Base-by-base conservation (phyloP, 2,888 invertebrate genomes). In the Coleophora flavipennella region DNA sequence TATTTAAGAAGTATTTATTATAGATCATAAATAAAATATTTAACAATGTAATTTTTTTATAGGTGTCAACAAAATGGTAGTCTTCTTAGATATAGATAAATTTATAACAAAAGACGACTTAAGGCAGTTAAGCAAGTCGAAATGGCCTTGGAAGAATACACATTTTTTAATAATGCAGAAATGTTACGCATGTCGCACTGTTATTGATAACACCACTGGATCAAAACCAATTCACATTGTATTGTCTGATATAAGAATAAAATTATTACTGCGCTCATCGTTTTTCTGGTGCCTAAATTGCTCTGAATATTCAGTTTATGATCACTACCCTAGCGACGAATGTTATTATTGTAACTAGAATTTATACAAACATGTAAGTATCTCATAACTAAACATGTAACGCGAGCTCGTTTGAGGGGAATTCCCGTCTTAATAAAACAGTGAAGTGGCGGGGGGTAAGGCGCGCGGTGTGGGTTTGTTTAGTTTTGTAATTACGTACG, bases 91-190 rank as follows among this genome's bases (percentile, higher is more conserved):
- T 35, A 35, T 35, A 25, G 35, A 35, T 35, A 35, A 35, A 35
- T 35, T 35, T 35, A 35, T 35, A 35, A 35, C 35, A 35, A 35
- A 35, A 12, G 26, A 35, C 26, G 35, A 35, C 35, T 25, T 35
- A 35, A 26, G 25, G 35, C 35, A 35, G 35, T 26, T 35, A 25
- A 35, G 25, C 25, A 35, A 35, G 25, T 35, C 35, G 35, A 12
- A 35, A 35, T 35, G 35, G 27, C 27, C 35, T 35, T 35, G 35
- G 35, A 35, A 35, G 35, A 26, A 36, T 28, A 36, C 28, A 13
- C 29, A 29, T 29, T 36, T 36, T 36, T 13, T 36, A 29, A 29
- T 28, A 28, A 36, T 28, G 36, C 13, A 31, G n/a, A 10, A 36
- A 12, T 36, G 31, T 36, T 36, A 36, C 31, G 11, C 36, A 29